Conservation (phyloP, 2,797 vertebrate species). For the Psittacula derbiana region DNA sequence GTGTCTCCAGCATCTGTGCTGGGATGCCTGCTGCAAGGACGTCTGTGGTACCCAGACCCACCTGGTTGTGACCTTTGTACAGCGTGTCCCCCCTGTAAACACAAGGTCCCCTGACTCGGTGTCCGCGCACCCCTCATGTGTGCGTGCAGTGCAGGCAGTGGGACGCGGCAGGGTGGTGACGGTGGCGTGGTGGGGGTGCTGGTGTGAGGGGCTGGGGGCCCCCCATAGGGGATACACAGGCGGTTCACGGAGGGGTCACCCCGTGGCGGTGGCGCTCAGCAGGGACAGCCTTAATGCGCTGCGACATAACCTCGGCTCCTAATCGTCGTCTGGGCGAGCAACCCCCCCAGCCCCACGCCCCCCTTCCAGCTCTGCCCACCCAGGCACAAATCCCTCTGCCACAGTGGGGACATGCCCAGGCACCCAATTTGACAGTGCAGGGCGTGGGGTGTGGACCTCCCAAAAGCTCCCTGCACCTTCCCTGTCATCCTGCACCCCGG, state of each 20-base stretch:
- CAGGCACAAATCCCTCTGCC: neutral
- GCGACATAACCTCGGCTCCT: neutral
- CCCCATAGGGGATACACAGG: accelerated
- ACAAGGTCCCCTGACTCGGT: neutral
- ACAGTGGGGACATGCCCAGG: too few relatives aligned
- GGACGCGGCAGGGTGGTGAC: neutral
- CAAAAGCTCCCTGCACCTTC: accelerated
- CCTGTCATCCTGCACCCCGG: neutral
- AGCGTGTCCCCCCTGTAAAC: neutral
- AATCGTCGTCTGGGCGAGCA: neutral
- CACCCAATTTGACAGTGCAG: neutral
- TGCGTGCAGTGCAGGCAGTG: neutral
- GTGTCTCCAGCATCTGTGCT: accelerated
- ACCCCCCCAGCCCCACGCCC: neutral
- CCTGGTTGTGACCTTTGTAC: neutral
- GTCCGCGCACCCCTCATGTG: neutral
- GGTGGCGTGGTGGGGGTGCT: neutral
- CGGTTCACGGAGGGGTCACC: constrained; percentile 32
- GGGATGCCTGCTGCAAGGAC: neutral
- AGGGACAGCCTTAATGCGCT: neutral
- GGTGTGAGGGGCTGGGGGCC: neutral
- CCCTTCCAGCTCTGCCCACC: neutral
- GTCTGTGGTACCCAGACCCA: neutral
- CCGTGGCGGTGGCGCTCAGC: neutral
- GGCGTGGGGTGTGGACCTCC: neutral